phyloP scores from a whole-genome alignment of 2,113 vertebrate genomes.

The Saccopteryx leptura region DNA sequence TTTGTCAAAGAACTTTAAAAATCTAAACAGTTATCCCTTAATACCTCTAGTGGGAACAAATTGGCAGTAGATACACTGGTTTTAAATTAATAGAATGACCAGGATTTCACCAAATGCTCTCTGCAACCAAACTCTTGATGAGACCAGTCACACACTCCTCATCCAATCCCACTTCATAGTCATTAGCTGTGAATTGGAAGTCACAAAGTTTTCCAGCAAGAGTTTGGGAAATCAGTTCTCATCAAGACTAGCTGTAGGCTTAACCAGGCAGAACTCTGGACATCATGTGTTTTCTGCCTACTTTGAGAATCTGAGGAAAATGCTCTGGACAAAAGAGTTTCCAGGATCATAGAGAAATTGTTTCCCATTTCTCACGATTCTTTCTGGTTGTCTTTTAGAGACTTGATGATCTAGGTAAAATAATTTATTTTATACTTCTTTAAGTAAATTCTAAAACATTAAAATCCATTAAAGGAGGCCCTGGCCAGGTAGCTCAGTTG shows the following conservation, averaged over 20 bases:
- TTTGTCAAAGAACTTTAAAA: background rate
- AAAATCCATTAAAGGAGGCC: too few species aligned
- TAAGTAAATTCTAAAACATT: constrained; percentile 20
- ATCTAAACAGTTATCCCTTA: background rate
- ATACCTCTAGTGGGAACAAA: background rate
- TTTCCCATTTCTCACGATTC: background rate
- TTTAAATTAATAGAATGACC: background rate
- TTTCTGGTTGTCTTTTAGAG: background rate
- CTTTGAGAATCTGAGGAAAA: background rate
- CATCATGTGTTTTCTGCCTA: background rate
- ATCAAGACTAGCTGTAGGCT: background rate
- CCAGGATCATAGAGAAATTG: background rate
- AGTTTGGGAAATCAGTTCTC: background rate
- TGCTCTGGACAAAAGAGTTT: background rate
- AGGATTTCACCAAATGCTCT: background rate
- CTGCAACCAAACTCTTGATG: background rate
- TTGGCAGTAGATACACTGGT: background rate
- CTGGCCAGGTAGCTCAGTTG: too few species aligned
- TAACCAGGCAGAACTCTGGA: background rate
- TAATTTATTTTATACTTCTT: background rate
- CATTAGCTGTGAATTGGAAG: background rate
- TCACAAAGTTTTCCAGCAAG: background rate
- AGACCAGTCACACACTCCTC: background rate
- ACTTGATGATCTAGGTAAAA: background rate
- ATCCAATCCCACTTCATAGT: background rate